Percentiles rank a stretch among this genome's conserved stretches.
These are phyloP conservation scores for Neogale vison DNA, from an alignment of 2,113 vertebrate species.

Conservation along the genomic window DNA sequence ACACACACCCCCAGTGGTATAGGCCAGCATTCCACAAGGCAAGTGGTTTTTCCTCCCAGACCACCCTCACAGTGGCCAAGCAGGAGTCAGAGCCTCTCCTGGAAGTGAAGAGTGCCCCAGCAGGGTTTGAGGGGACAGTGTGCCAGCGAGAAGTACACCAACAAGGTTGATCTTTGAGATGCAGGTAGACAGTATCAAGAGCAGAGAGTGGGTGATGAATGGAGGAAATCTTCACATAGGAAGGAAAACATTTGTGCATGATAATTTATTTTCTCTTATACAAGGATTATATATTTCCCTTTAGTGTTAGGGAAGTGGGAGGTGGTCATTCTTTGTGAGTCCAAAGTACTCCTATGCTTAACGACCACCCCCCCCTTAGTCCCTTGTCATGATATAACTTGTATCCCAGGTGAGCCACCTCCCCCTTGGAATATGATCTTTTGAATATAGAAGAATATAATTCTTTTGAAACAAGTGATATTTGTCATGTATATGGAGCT, in stretches of 20 bases:
- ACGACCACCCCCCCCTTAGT: not conserved
- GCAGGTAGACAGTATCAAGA: not conserved
- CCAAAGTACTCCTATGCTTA: not conserved
- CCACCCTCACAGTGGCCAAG: not conserved
- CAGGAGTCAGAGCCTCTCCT: not conserved
- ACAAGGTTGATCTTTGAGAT: no score
- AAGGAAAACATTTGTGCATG: not conserved
- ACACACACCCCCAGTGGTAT: not conserved
- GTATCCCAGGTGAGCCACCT: not conserved
- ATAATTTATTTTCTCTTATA: not conserved
- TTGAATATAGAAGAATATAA: not conserved
- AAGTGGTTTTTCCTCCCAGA: not conserved
- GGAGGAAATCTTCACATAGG: not conserved
- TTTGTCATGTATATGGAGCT: not conserved
- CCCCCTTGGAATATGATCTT: not conserved
- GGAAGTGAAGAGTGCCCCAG: not conserved
- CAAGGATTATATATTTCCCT: not conserved
- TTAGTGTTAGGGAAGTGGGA: not conserved
- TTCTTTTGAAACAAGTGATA: conserved; percentile 3
- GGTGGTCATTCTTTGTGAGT: not conserved
- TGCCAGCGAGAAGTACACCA: not conserved
- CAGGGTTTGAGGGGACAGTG: not conserved
- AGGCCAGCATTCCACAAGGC: not conserved
- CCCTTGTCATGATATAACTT: not conserved
- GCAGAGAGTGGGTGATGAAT: not conserved